A percentile compares a stretch with the other conserved stretches of the same genome.
These are phyloP conservation scores for Drosophila atroscutellata DNA, from an alignment of 2,888 invertebrate genomes.

Conservation along the genomic window DNA sequence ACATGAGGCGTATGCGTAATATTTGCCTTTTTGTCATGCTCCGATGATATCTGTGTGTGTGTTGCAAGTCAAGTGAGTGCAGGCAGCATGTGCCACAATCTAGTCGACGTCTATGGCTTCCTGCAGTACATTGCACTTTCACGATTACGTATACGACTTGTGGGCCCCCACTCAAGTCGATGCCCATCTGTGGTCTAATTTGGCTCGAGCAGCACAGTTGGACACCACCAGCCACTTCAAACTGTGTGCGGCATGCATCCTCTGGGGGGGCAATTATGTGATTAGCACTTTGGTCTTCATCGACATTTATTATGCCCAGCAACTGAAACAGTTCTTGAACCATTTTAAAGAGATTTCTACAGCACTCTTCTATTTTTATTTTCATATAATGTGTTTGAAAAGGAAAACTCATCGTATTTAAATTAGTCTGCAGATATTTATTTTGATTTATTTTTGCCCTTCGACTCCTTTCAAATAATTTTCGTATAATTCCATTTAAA, in stretches of 20 bases:
- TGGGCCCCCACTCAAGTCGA: neutral
- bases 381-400: neutral
- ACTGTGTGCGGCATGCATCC: constrained; percentile 12
- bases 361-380: neutral
- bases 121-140: constrained; percentile 63
- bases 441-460: neutral
- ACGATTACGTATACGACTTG: constrained; percentile 53
- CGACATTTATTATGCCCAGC: neutral
- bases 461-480: no score
- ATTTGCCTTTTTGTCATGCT: constrained; percentile 37
- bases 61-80: constrained; percentile 24
- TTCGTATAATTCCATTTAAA: neutral
- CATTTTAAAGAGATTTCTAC: neutral
- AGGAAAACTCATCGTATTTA: neutral
- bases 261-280: constrained; percentile 26
- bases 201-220: constrained; percentile 14
- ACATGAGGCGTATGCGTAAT: constrained; percentile 67
- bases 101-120: constrained; percentile 53
- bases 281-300: constrained; percentile 11
- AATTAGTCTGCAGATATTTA: neutral
- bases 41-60: constrained; percentile 35
- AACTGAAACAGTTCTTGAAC: neutral
- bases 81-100: constrained; percentile 38
- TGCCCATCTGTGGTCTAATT: constrained; percentile 16
- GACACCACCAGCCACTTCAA: constrained; percentile 12